phyloP scores from a whole-genome alignment of 2,797 vertebrate species.

The Mycteria americana region DNA sequence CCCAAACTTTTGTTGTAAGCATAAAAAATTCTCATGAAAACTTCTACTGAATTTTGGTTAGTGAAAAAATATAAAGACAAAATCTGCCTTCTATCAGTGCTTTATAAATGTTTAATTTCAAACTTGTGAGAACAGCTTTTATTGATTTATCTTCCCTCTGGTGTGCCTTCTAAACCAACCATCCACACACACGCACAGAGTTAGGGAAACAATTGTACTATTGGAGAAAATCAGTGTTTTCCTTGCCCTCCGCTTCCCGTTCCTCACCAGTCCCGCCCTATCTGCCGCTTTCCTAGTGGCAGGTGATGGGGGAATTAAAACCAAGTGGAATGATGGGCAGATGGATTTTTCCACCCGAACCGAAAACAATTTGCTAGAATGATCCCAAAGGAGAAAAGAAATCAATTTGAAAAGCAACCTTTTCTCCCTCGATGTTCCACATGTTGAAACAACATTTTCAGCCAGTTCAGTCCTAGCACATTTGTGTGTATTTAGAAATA shows the following conservation, averaged over 20 bases:
- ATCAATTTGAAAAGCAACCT: background rate
- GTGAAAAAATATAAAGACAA: background rate
- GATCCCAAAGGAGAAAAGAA: constrained; percentile 1
- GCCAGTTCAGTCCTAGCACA: background rate
- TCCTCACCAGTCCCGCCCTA: background rate
- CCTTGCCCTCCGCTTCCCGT: background rate
- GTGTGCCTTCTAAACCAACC: background rate
- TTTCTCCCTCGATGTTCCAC: background rate
- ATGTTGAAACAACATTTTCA: background rate
- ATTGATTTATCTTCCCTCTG: background rate
- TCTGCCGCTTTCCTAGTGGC: background rate
- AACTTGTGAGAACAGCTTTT: background rate
- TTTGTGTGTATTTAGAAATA: background rate
- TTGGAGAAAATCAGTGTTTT: background rate
- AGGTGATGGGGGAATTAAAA: background rate
- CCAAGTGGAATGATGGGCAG: background rate
- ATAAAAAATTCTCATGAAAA: background rate
- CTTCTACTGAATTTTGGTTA: background rate
- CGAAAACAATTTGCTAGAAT: background rate
- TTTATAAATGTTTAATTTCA: background rate
- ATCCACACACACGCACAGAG: background rate
- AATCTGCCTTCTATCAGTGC: background rate
- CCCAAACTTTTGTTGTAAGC: background rate
- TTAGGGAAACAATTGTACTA: background rate
- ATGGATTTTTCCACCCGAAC: background rate